Evolutionary conservation across 2,888 invertebrate species (phyloP).

Genomic region (Eilema caniola): DNA sequence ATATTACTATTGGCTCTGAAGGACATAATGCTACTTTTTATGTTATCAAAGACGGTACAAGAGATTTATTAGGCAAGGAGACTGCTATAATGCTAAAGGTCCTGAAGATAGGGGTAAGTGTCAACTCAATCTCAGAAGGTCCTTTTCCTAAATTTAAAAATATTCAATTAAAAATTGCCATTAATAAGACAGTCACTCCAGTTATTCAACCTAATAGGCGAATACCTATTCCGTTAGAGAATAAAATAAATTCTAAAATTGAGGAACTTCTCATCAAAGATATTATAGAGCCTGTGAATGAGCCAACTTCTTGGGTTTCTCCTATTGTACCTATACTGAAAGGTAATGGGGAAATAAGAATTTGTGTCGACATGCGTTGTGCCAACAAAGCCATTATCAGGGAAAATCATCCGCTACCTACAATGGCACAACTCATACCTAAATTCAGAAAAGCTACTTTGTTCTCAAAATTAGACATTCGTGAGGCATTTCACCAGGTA

Average conservation of each 20-base stretch:
- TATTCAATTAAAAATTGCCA: slow-evolving; percentile 9
- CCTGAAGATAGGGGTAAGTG: slow-evolving; percentile 31
- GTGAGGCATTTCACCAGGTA: slow-evolving; percentile 18
- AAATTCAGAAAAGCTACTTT: slow-evolving; percentile 10
- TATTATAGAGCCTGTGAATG: slow-evolving; percentile 15
- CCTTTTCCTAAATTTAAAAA: slow-evolving; percentile 20
- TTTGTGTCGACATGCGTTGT: slow-evolving; percentile 19
- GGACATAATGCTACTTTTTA: slow-evolving; percentile 2
- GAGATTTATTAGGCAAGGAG: slow-evolving; percentile 37
- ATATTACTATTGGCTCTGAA: slow-evolving; percentile 6
- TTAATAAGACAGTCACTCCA: slow-evolving; percentile 7
- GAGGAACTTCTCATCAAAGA: slow-evolving; percentile 17
- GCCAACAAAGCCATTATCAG: slow-evolving; percentile 31
- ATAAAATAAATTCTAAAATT: slow-evolving; percentile 21
- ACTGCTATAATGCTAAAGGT: slow-evolving; percentile 38
- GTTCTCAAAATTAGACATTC: slow-evolving; percentile 18
- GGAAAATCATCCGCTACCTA: slow-evolving; percentile 44
- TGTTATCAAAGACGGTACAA: slow-evolving; percentile 28
- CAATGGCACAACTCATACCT: slow-evolving; percentile 22
- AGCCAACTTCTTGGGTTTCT: slow-evolving; percentile 33
- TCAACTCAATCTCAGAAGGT: slow-evolving; percentile 26
- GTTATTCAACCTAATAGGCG: slow-evolving; percentile 35
- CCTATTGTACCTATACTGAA: slow-evolving; percentile 22
- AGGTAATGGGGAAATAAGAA: background rate
- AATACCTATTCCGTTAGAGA: slow-evolving; percentile 38